Evolutionary conservation across 2,113 vertebrate genomes (phyloP), one percentile per base, ranked within the genome.

Genomic region (Stomatorhinus ivindoensis): DNA sequence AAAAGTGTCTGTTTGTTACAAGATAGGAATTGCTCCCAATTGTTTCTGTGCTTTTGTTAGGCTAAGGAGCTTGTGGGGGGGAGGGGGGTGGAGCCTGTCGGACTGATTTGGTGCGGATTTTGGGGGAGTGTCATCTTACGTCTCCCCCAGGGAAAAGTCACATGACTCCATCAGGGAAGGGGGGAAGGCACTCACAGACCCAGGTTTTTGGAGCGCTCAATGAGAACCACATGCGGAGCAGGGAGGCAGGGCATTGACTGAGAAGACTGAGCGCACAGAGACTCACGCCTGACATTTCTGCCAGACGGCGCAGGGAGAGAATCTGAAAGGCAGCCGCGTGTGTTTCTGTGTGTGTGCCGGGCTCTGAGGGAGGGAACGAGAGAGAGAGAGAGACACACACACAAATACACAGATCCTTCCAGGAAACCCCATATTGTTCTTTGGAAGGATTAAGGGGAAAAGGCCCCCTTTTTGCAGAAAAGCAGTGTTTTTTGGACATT

Each of bases 161-260:
- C 93, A 92, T 95, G 95, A 95, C 92, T 91, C 89, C 87, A 50
- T 84, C 88, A 89, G 84, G 90, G 76, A 88, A 88, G 92, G 91
- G 92, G 89, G 91, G 91, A 87, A 88, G 90, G 69, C 91, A 92
- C 91, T 92, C 46, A 9, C 7, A 47, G 87, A 82, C 46, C 58
- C 6, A 88, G 53, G 91, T 89, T 91, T 89, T 91, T 91, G 90
- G 90, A 91, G 90, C 92, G 92, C 93, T 94, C 93, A 94, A 95
- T 92, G 93, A 94, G 93, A 95, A 95, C 91, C 93, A 95, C 94
- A 95, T 95, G 95, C 91, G 55, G 58, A 91, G 65, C 86, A 35
- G 88, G 92, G 91, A 93, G 91, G 92, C 83, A 90, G 92, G 92
- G 89, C 90, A 73, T 90, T 87, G 55, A 89, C 90, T 86, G 87